Conservation (phyloP, 1,140 invertebrate genomes). For the Pomacea maculata region DNA sequence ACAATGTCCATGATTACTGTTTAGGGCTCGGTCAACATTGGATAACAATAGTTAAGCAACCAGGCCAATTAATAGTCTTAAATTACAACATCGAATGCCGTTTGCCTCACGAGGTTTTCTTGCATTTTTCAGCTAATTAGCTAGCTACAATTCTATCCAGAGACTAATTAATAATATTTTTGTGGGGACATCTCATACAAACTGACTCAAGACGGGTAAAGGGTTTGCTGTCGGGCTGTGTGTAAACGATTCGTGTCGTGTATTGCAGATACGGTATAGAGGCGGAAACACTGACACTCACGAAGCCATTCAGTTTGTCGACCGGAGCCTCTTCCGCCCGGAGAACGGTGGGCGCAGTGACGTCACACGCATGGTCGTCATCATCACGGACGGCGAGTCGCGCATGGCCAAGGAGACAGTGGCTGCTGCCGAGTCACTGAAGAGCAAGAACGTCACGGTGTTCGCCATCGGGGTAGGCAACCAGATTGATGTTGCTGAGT, state of each 20-base stretch:
- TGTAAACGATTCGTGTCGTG: neutral
- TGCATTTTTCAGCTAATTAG: neutral
- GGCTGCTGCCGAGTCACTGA: conserved; percentile 4
- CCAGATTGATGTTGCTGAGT: conserved; percentile 30
- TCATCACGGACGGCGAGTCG: conserved; percentile 54
- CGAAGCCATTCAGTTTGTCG: conserved; percentile 33
- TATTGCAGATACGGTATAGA: conserved; percentile 14
- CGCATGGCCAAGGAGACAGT: conserved; percentile 23
- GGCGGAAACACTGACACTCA: conserved; percentile 48
- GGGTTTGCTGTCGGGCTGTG: too few relatives aligned
- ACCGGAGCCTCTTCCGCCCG: conserved; percentile 28
- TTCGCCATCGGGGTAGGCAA: conserved; percentile 50
- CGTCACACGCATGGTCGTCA: conserved; percentile 36
- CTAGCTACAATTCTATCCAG: neutral
- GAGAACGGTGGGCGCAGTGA: conserved; percentile 35
- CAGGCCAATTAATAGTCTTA: too few relatives aligned
- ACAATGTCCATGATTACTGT: too few relatives aligned
- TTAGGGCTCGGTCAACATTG: too few relatives aligned
- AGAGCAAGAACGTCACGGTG: conserved; percentile 19
- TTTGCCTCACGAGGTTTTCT: too few relatives aligned
- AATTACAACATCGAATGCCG: too few relatives aligned
- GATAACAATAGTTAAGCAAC: too few relatives aligned
- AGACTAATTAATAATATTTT: neutral
- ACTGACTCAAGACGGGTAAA: too few relatives aligned
- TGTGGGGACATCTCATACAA: too few relatives aligned